These are phyloP conservation scores for Bolinopsis microptera DNA, from an alignment of 37 sponge, comb jelly and placozoan genomes.

Conservation along the genomic window DNA sequence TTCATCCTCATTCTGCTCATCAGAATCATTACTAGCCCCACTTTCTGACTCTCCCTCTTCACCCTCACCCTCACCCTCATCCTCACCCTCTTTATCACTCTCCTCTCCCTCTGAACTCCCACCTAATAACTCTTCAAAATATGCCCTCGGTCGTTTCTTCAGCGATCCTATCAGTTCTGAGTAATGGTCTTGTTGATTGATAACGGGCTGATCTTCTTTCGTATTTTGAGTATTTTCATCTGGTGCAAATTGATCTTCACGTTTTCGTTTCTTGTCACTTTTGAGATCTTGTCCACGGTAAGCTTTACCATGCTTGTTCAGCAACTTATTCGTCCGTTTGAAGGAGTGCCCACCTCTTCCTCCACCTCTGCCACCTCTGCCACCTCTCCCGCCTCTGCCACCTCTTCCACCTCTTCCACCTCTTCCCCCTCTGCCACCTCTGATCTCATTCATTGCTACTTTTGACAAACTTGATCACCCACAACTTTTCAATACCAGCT, in stretches of 20 bases:
- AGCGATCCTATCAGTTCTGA: conserved; percentile 22
- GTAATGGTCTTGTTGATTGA: background rate
- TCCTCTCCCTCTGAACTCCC: background rate
- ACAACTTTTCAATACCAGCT: conserved; percentile 55
- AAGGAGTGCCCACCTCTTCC: background rate
- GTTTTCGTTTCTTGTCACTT: background rate
- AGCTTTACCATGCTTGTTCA: conserved; percentile 63
- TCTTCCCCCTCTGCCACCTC: background rate
- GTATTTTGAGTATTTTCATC: background rate
- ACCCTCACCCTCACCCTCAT: background rate
- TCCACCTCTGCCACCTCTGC: too few relatives aligned
- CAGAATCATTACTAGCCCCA: background rate
- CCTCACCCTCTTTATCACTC: background rate
- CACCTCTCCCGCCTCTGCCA: too few relatives aligned
- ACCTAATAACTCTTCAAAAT: conserved; percentile 34
- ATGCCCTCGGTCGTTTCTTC: conserved; percentile 2
- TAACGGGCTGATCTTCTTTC: background rate
- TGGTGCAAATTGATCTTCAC: background rate
- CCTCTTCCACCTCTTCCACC: too few relatives aligned
- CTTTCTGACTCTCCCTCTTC: background rate
- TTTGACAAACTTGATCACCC: conserved; percentile 31
- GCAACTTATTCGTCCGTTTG: background rate
- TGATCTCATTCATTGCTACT: background rate
- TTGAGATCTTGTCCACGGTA: conserved; percentile 4
- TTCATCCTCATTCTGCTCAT: background rate